Evolutionary conservation across 2,888 invertebrate genomes (phyloP), one percentile per base, ranked within the genome.

Genomic region (Cephus runcator): DNA sequence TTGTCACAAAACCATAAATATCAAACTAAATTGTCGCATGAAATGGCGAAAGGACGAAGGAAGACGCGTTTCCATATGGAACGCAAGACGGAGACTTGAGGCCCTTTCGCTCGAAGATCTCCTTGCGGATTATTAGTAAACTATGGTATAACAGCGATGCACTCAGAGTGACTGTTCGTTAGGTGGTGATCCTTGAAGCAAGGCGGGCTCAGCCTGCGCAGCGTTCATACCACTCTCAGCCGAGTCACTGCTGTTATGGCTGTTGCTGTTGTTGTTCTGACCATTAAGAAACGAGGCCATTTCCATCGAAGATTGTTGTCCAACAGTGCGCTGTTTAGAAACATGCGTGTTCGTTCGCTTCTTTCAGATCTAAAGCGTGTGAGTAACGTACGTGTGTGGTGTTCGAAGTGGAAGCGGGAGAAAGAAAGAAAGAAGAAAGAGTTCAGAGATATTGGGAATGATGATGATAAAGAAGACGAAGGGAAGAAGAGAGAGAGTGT

Each of bases 271-370:
- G 90, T 91, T 91, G 89, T 91, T 91, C 85, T 91, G 91, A 73
- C 91, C 91, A 86, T 91, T 91, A 77, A 90, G 88, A 88, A 91
- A 91, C 85, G 91, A 91, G 78, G 91, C 90, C 91, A 91, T 91
- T 89, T 91, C 91, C 91, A 91, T 90, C 82, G 90, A 87, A 80
- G 90, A 87, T 83, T 90, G 90, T 87, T 91, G 91, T 84, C 56
- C 56, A 56, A 56, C 56, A 56, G 90, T 90, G 90, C 89, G 91
- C 91, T 91, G 90, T 90, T 91, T 87, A 91, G 90, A 91, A 91
- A 91, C 89, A 91, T 91, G 90, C 89, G 89, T 89, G 90, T 91
- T 90, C 90, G 90, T 89, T 90, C 90, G 90, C 90, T 90, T 90
- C 90, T 89, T 89, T 90, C 90, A 90, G 90, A 90, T 91, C 90